A percentile compares a stretch with the other conserved stretches of the same genome.
Evolutionary conservation across 2,113 vertebrate species (phyloP).

Genomic region (Camelus dromedarius): DNA sequence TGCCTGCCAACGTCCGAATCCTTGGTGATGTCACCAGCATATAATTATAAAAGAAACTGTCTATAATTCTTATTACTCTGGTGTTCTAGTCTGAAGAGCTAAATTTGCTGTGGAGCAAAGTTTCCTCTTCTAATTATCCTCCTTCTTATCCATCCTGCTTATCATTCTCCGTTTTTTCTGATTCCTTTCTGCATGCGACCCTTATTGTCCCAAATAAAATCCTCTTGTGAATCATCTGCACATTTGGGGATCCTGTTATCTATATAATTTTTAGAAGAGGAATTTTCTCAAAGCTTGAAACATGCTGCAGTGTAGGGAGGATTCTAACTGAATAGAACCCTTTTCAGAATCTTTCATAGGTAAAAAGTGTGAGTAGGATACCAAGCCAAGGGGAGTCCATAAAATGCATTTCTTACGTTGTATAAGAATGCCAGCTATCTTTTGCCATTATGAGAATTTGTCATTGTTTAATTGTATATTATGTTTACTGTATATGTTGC

Average conservation of each 20-base stretch:
- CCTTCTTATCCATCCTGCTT: neutral
- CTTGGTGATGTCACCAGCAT: neutral
- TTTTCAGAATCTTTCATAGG: neutral
- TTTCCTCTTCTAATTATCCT: neutral
- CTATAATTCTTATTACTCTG: neutral
- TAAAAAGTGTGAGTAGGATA: neutral
- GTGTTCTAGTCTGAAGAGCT: conserved; percentile 14
- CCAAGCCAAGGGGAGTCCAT: neutral
- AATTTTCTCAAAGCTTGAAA: conserved; percentile 21
- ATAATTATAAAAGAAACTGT: neutral
- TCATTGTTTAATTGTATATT: neutral
- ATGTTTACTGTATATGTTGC: neutral
- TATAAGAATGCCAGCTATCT: neutral
- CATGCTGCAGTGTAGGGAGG: neutral
- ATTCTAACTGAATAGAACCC: neutral
- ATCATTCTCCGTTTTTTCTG: neutral
- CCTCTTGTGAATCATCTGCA: neutral
- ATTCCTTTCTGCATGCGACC: neutral
- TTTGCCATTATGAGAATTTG: neutral
- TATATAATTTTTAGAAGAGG: neutral
- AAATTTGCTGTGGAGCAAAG: neutral
- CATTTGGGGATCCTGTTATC: neutral
- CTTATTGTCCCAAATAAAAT: conserved; percentile 10
- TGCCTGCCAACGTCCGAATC: neutral
- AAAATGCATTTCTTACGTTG: neutral